Evolutionary conservation across 2,888 invertebrate genomes (phyloP).

Genomic region (Meloe dianella): DNA sequence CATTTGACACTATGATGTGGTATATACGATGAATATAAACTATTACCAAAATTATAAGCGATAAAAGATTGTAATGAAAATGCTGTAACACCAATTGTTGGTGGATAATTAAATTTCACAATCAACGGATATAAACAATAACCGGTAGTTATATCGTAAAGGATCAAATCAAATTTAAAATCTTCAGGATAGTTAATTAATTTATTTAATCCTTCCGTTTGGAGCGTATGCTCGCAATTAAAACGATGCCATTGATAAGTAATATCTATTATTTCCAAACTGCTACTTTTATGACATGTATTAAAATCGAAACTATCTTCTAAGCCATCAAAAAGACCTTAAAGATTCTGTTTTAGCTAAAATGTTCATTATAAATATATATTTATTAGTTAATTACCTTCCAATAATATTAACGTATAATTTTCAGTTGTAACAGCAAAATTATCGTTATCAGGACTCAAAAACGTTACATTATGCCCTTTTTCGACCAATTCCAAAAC

Average conservation of each 20-base stretch:
- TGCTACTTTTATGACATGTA: background rate
- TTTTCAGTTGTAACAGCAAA: background rate
- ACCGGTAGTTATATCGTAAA: conserved; percentile 44
- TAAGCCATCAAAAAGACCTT: background rate
- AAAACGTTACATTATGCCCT: background rate
- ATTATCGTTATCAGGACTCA: background rate
- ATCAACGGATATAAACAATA: conserved; percentile 46
- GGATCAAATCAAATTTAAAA: conserved; percentile 49
- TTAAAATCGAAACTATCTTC: background rate
- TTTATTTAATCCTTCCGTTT: conserved; percentile 43
- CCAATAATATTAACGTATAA: background rate
- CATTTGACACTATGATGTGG: conserved; percentile 39
- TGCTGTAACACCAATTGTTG: conserved; percentile 31
- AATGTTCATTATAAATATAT: too few relatives aligned
- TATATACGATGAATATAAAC: conserved; percentile 41
- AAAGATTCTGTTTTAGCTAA: background rate
- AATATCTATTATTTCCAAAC: background rate
- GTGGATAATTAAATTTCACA: conserved; percentile 44
- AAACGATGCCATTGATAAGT: background rate
- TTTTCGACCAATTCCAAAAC: background rate
- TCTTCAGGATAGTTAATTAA: conserved; percentile 44
- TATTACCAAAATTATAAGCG: conserved; percentile 40
- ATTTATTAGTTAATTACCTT: background rate
- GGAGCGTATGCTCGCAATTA: conserved; percentile 7
- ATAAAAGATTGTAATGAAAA: conserved; percentile 37